Evolutionary conservation across 2,113 vertebrate species (phyloP).

Genomic region (Spheniscus mendiculus): DNA sequence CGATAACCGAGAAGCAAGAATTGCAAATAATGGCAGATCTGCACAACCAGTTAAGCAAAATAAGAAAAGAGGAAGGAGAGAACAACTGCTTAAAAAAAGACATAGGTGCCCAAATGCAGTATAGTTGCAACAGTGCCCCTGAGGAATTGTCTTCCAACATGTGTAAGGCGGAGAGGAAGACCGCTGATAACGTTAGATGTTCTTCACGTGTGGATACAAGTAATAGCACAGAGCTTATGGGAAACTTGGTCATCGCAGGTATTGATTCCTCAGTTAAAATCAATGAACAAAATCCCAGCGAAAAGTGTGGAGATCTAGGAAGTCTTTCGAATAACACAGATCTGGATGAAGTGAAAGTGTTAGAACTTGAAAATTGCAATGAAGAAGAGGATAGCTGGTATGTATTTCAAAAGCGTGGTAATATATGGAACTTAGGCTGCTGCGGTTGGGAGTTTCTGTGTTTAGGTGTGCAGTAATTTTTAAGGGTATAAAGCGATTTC

Average conservation of each 20-base stretch:
- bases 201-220: constrained; percentile 55
- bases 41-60: constrained; percentile 48
- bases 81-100: constrained; percentile 28
- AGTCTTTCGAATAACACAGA: constrained; percentile 1
- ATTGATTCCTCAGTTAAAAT: constrained; percentile 6
- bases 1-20: constrained; percentile 11
- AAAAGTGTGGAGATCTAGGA: constrained; percentile 61
- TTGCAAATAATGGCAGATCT: constrained; percentile 62
- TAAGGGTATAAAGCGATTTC: background rate
- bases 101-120: constrained; percentile 47
- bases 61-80: constrained; percentile 65
- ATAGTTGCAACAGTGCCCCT: background rate
- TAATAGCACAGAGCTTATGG: background rate
- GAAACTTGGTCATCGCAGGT: constrained; percentile 14
- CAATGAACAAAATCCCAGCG: background rate
- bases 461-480: background rate
- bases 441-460: background rate
- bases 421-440: accelerated
- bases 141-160: constrained; percentile 64
- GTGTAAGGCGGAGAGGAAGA: constrained; percentile 33
- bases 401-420: background rate
- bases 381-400: constrained; percentile 90
- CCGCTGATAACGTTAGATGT: background rate
- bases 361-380: constrained; percentile 81
- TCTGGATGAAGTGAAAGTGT: constrained; percentile 86